Base-by-base conservation (phyloP, 2,113 vertebrate species). In the Chroicocephalus ridibundus region DNA sequence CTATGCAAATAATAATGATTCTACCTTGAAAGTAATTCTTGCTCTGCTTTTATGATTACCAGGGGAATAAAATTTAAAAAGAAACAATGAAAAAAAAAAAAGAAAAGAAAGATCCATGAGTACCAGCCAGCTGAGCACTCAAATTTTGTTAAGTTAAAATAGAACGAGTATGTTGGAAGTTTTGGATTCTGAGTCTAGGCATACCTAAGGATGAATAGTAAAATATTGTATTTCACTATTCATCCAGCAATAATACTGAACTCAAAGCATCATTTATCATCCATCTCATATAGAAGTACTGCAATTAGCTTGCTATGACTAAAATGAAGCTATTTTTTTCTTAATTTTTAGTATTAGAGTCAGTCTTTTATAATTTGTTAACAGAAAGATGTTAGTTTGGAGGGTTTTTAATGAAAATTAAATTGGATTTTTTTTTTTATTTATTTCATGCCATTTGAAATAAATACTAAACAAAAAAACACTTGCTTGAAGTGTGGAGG, bases 1-100 rank as follows among this genome's bases (percentile, higher is more conserved):
- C 60, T 93, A 82, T 95, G 82, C 66, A 97, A 94, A 94, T 96
- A 95, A 60, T 58, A 94, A 70, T 54, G n/a, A 85, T 65, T 86
- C 42, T 66, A 64, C n/a, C 21, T 78, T 92, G 55, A 82, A 96
- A 93, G 44, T 83, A 69, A 60, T 61, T 71, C 36, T 89, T 91
- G 34, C 32, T 11, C 16, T 68, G 60, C 9, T 80, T 89, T 81
- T 88, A 66, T 60, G 36, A 82, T n/a, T 68, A 95, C 9, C 26
- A 49, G 15, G 8, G 29, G 44, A 78, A 89, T 62, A 75, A 85
- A 86, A 51, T 55, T 61, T 82, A 16, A 69, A 91, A 68, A 84
- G 3, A 55, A 76, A 69, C 1, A n/a, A 65, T 81, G 7, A 10
- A 10, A 21, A 31, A 11, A 17, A 51, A 5, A 10, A 27, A 15